phyloP scores from a whole-genome alignment of 2,113 vertebrate genomes.

The Xenus cinereus region DNA sequence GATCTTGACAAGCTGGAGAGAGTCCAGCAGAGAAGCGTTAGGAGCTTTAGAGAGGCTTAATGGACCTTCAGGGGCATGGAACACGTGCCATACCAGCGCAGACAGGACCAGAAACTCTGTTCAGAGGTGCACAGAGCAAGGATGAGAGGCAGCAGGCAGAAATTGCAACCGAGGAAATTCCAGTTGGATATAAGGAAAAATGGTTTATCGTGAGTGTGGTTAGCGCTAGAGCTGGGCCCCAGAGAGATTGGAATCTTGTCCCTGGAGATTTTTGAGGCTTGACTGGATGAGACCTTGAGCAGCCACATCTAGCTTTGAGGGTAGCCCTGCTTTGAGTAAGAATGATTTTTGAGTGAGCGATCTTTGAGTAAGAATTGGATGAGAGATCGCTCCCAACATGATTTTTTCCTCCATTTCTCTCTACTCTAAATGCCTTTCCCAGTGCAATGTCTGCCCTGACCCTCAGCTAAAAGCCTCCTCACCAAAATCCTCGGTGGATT shows the following conservation, averaged over 20 bases:
- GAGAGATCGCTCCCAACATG: not conserved
- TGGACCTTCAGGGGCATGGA: not conserved
- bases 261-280: not conserved
- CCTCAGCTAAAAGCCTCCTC: not conserved
- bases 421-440: not conserved
- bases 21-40: not conserved
- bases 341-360: too few species aligned
- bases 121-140: not conserved
- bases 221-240: not conserved
- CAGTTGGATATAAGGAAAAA: not conserved
- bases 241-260: not conserved
- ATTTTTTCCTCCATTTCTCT: not conserved
- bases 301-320: not conserved
- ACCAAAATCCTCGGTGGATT: not conserved
- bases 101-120: not conserved
- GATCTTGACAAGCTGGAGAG: not conserved
- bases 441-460: not conserved
- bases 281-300: not conserved
- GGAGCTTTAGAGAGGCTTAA: not conserved
- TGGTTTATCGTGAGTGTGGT: not conserved
- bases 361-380: not conserved
- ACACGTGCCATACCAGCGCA: not conserved
- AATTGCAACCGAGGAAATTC: not conserved
- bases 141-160: not conserved
- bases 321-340: not conserved